Evolutionary conservation across 2,113 vertebrate species (phyloP).

Genomic region (Alethe diademata): DNA sequence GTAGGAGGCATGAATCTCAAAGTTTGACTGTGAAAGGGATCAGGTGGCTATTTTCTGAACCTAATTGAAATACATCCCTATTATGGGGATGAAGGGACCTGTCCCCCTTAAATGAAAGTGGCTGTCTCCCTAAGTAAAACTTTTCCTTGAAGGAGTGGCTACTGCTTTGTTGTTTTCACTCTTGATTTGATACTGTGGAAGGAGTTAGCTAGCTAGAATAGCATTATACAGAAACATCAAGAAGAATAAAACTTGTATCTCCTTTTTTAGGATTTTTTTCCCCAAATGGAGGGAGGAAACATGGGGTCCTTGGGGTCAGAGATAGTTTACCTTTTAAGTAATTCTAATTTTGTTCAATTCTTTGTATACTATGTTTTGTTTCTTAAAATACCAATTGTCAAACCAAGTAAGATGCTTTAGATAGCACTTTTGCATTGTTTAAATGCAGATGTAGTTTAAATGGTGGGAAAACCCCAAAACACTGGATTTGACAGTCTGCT

Average conservation of each 20-base stretch:
- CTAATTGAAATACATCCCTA: neutral
- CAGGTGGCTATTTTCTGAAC: neutral
- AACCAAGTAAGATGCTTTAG: neutral
- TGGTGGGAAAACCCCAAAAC: neutral
- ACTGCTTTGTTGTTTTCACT: neutral
- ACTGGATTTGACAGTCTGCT: neutral
- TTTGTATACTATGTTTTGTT: neutral
- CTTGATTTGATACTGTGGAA: neutral
- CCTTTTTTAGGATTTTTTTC: neutral
- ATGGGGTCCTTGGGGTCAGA: neutral
- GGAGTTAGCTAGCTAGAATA: neutral
- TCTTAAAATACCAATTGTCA: neutral
- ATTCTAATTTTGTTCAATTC: neutral
- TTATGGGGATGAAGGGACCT: neutral
- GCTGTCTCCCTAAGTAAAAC: neutral
- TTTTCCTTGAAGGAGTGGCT: neutral
- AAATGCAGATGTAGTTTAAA: neutral
- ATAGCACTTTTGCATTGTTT: neutral
- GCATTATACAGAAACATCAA: neutral
- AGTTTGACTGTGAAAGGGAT: neutral
- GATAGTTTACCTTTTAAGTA: neutral
- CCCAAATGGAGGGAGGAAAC: rapidly evolving
- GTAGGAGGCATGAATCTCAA: neutral
- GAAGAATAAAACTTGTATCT: rapidly evolving
- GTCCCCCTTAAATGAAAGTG: neutral